A percentile compares a stretch with the other conserved stretches of the same genome.
Conservation (phyloP, 2,113 vertebrate genomes). For the Eonycteris spelaea region DNA sequence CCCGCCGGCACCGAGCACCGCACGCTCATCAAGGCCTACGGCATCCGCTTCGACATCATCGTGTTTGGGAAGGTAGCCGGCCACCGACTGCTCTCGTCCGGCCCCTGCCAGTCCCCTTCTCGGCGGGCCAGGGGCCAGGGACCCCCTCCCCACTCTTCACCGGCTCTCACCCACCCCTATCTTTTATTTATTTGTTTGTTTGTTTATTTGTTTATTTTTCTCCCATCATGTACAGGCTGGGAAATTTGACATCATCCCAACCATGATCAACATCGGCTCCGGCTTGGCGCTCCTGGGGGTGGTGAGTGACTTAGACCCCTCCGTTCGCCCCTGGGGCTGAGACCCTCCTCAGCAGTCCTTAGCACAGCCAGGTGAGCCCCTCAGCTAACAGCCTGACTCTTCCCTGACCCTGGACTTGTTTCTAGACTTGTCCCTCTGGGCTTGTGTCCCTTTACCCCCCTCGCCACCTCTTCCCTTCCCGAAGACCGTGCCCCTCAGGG, state of each 20-base stretch:
- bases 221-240: constrained; percentile 84
- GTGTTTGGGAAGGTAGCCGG: constrained; percentile 89
- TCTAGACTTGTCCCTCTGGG: background rate
- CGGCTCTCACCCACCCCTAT: accelerated
- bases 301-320: constrained; percentile 78
- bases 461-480: too few species aligned
- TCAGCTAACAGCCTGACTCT: background rate
- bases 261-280: constrained; percentile 91
- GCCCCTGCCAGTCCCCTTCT: background rate
- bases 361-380: background rate
- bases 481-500: accelerated
- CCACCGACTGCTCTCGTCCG: accelerated
- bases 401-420: background rate
- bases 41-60: constrained; percentile 91
- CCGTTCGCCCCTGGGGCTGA: too few species aligned
- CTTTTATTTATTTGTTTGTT: too few species aligned
- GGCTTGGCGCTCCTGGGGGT: constrained; percentile 87
- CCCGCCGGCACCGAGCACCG: constrained; percentile 79
- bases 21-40: constrained; percentile 89
- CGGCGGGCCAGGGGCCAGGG: background rate
- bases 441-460: too few species aligned
- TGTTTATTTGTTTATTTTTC: too few species aligned
- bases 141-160: background rate
- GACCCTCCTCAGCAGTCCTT: background rate
- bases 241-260: constrained; percentile 90